These are phyloP conservation scores for Drosophila subquinaria DNA, from an alignment of 2,888 invertebrate species.

Conservation along the genomic window DNA sequence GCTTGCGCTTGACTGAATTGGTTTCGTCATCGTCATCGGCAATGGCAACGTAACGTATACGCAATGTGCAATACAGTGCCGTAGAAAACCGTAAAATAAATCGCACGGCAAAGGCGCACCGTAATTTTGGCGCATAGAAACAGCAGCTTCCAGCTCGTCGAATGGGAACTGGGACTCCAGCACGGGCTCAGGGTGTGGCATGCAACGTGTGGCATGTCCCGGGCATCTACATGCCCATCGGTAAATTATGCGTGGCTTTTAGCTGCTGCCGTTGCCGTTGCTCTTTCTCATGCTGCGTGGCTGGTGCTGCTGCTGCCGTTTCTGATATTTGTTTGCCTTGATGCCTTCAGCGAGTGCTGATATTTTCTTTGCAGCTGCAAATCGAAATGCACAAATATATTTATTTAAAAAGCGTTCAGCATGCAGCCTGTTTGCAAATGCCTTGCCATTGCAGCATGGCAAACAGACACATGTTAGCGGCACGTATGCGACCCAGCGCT, in stretches of 20 bases:
- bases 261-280: conserved; percentile 41
- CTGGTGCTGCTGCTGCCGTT: conserved; percentile 11
- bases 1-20: conserved; percentile 65
- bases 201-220: conserved; percentile 8
- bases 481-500: conserved; percentile 53
- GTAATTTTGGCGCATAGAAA: conserved; percentile 60
- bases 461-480: conserved; percentile 60
- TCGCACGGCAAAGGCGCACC: conserved; percentile 60
- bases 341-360: conserved; percentile 47
- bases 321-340: conserved; percentile 62
- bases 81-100: conserved; percentile 68
- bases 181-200: conserved; percentile 9
- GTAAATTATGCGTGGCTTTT: conserved; percentile 72
- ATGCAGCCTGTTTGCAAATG: conserved; percentile 53
- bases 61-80: conserved; percentile 60
- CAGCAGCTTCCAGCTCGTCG: conserved; percentile 16
- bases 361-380: conserved; percentile 47
- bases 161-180: conserved; percentile 13
- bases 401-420: conserved; percentile 70
- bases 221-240: conserved; percentile 37
- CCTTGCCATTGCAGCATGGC: conserved; percentile 47
- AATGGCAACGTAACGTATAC: conserved; percentile 63
- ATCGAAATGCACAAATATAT: conserved; percentile 45
- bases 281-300: conserved; percentile 28
- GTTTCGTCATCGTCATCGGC: conserved; percentile 27